Conservation (phyloP, 2,888 invertebrate genomes). For the Cosmia trapezina region DNA sequence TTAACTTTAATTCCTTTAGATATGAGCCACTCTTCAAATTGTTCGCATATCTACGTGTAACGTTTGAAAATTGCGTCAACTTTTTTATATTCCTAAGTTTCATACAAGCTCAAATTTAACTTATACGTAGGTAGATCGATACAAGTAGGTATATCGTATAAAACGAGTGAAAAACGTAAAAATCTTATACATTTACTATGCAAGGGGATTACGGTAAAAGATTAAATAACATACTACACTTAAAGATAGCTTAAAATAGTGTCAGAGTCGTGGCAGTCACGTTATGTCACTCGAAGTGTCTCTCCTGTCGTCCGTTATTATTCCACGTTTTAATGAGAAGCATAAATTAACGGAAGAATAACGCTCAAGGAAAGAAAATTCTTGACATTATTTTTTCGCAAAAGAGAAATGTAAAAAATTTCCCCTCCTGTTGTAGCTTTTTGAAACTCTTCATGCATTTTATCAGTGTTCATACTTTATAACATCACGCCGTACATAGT, state of each 20-base stretch:
- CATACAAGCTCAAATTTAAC: conserved; percentile 90
- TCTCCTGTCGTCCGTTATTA: conserved; percentile 43
- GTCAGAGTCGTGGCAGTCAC: conserved; percentile 76
- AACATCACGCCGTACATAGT: conserved; percentile 53
- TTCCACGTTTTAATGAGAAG: conserved; percentile 63
- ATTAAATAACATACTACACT: conserved; percentile 88
- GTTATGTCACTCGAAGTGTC: conserved; percentile 48
- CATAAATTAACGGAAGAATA: conserved; percentile 58
- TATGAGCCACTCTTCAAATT: conserved; percentile 70
- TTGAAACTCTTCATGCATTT: conserved; percentile 49
- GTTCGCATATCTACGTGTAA: conserved; percentile 74
- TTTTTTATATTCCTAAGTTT: conserved; percentile 75
- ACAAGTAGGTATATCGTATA: conserved; percentile 89
- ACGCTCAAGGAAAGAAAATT: conserved; percentile 43
- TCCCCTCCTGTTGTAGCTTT: conserved; percentile 27
- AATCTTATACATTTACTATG: conserved; percentile 86
- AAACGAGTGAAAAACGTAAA: conserved; percentile 90
- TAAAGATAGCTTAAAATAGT: conserved; percentile 89
- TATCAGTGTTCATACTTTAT: conserved; percentile 37
- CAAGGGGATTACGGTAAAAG: conserved; percentile 87
- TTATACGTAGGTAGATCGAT: conserved; percentile 87
- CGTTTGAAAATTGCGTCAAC: conserved; percentile 72
- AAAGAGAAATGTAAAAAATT: conserved; percentile 45
- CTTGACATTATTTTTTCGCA: conserved; percentile 47
- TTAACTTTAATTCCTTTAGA: conserved; percentile 65